phyloP scores from a whole-genome alignment of 2,113 vertebrate species.

The Osmerus eperlanus region DNA sequence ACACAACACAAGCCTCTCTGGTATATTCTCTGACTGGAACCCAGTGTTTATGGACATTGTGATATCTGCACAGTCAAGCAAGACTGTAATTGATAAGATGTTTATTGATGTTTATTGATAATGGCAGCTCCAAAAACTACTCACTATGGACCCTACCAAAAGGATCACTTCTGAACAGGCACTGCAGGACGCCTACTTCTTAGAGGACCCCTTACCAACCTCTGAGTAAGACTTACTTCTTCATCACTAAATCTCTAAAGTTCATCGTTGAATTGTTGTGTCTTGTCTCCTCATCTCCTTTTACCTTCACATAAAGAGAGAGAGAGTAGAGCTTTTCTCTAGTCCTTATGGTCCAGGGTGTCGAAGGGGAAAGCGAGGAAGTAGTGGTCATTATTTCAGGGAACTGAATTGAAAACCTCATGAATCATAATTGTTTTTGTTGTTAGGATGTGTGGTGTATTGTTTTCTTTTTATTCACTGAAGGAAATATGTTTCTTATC shows the following conservation, averaged over 20 bases:
- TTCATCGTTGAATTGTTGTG: slow-evolving; percentile 8
- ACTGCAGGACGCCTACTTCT: slow-evolving; percentile 94
- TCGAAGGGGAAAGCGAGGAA: no score
- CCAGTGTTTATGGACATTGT: neutral
- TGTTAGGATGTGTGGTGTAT: neutral
- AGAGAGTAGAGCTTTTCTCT: no score
- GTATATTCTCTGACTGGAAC: neutral
- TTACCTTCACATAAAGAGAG: neutral
- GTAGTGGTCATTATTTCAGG: no score
- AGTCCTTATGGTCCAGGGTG: no score
- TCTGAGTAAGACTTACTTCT: slow-evolving; percentile 80
- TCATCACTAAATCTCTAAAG: neutral
- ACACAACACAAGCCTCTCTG: neutral
- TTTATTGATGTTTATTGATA: slow-evolving; percentile 22
- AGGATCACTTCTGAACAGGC: slow-evolving; percentile 97
- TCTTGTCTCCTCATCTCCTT: neutral
- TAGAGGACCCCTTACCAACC: slow-evolving; percentile 94
- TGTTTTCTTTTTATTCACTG: neutral
- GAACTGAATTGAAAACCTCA: no score
- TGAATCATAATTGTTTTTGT: no score
- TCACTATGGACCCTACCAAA: slow-evolving; percentile 98
- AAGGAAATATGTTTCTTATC: neutral
- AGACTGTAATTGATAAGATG: neutral
- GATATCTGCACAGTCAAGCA: neutral
- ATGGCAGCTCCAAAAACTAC: slow-evolving; percentile 91